These are phyloP conservation scores for Euwallacea fornicatus DNA, from an alignment of 1,140 invertebrate species.

Conservation along the genomic window DNA sequence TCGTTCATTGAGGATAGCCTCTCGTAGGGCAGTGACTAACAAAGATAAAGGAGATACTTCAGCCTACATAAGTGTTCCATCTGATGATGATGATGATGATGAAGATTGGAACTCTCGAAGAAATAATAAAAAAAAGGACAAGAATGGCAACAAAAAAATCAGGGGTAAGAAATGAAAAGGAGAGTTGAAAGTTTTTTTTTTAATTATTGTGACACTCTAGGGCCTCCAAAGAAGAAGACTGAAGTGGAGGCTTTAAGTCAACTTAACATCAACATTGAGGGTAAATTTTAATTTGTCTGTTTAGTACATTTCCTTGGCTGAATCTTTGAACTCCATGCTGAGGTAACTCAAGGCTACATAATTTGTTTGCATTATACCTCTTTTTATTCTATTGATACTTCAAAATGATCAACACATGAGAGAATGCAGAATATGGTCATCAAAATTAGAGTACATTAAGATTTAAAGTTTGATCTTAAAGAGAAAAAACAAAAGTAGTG, in stretches of 20 bases:
- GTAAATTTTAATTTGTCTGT: constrained; percentile 42
- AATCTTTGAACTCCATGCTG: not conserved
- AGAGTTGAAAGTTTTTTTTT: not conserved
- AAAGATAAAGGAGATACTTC: not conserved
- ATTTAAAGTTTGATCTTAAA: no score
- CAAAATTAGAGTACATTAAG: no score
- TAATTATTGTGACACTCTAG: constrained; percentile 7
- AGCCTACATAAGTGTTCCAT: no score
- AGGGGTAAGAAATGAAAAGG: not conserved
- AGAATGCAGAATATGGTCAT: no score
- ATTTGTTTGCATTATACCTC: no score
- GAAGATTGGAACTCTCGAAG: not conserved
- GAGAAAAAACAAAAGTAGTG: no score
- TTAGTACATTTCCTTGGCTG: not conserved
- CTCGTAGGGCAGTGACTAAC: not conserved
- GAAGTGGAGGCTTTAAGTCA: constrained; percentile 42
- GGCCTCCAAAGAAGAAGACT: constrained; percentile 44
- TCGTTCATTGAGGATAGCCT: not conserved
- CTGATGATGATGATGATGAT: not conserved
- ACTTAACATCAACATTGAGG: constrained; percentile 46
- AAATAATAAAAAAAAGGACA: not conserved
- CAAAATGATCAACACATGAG: no score
- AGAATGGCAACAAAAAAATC: not conserved
- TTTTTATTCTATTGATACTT: no score
- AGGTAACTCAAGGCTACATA: no score